Base-by-base conservation (phyloP, 2,888 invertebrate genomes). In the Chalcosyrphus nemorum region DNA sequence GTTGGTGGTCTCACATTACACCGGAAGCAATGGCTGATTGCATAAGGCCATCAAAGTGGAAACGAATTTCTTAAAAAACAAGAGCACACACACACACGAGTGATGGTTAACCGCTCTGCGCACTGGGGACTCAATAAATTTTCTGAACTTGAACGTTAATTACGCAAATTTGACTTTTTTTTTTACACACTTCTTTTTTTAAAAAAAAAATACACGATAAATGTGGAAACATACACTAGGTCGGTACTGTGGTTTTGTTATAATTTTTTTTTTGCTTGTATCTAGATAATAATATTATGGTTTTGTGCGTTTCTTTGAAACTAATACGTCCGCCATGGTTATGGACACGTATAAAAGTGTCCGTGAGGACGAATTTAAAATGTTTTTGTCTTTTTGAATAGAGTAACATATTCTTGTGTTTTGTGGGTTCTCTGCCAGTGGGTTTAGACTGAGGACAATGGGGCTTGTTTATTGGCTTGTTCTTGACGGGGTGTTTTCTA, bases 21-120 rank as follows among this genome's bases (percentile, higher is more conserved):
- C 77, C 81, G 81, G 81, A 82, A 82, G 71, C 66, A 82, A 72
- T 66, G 81, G 65, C 54, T 82, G 81, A 82, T 82, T 82, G 77
- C 77, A 72, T 81, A 71, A 81, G 65, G 57, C 81, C 76, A 71
- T 71, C 57, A 32, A 76, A 71, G 61, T 61, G 52, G 71, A 81
- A 70, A 76, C 35, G 52, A 70, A 71, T 43, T 71, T 81, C 70
- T 81, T 52, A 9, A 70, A 54, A 50, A 76, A 15, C 32, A 43
- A 2, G 13, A n/a, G 32, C 9, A 21, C 9, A 32, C 32, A 21
- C 11, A 4, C 4, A 6, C n/a, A 59, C 29, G 15, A 35, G 50
- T 43, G 41, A 7, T 15, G 41, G 52, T 68, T 45, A 24, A 19
- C 45, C 15, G 11, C 21, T 9, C 35, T 27, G 2, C n/a, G 24